A percentile compares a stretch with the other conserved stretches of the same genome.
phyloP scores from a whole-genome alignment of 2,797 vertebrate species.

The Trichosurus vulpecula region DNA sequence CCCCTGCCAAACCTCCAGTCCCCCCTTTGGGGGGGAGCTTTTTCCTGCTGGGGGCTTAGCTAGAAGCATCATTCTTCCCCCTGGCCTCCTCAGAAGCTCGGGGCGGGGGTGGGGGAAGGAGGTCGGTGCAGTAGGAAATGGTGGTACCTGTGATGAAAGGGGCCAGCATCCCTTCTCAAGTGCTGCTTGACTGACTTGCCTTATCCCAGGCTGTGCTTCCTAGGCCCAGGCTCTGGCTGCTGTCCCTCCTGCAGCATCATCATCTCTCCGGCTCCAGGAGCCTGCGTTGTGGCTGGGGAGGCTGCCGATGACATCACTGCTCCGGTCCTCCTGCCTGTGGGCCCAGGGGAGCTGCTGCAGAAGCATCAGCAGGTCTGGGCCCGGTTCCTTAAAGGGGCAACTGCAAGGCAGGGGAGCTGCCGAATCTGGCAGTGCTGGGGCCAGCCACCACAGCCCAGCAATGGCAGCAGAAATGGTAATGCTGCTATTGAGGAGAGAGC shows the following conservation, averaged over 20 bases:
- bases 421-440: not conserved
- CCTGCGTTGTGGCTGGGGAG: constrained; percentile 64
- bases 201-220: constrained; percentile 27
- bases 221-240: constrained; percentile 41
- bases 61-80: constrained; percentile 11
- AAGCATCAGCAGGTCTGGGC: constrained; percentile 8
- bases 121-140: constrained; percentile 27
- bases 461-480: not conserved
- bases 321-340: constrained; percentile 37
- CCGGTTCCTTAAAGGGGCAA: constrained; percentile 69
- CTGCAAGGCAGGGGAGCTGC: not conserved
- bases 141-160: constrained; percentile 76
- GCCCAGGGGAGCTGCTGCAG: constrained; percentile 15
- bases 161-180: constrained; percentile 68
- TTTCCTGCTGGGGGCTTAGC: not conserved
- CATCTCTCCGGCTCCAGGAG: constrained; percentile 55
- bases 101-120: not conserved
- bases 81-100: not conserved
- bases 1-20: not conserved
- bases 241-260: constrained; percentile 64
- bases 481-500: not conserved
- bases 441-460: not conserved
- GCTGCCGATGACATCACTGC: constrained; percentile 78
- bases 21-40: not conserved
- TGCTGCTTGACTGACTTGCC: constrained; percentile 36